These are phyloP conservation scores for Liodrosophila aerea DNA, from an alignment of 2,888 invertebrate genomes.

Conservation along the genomic window DNA sequence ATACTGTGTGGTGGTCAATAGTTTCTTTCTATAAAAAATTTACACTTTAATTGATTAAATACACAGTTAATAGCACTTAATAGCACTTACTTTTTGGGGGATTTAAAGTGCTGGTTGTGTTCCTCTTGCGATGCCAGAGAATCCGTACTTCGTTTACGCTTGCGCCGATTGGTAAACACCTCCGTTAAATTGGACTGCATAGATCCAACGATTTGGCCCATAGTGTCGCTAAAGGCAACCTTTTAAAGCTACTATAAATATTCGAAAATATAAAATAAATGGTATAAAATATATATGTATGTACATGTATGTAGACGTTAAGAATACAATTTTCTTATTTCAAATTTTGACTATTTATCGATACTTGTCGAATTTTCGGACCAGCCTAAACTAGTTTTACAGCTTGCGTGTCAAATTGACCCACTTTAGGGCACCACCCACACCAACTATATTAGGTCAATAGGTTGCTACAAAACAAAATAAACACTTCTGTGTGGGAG, in stretches of 20 bases:
- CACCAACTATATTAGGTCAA: constrained; percentile 10
- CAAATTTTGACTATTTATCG: neutral
- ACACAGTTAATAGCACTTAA: too few relatives aligned
- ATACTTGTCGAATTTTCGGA: too few relatives aligned
- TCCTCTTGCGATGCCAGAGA: constrained; percentile 55
- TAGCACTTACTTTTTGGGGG: constrained; percentile 86
- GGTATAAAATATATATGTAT: neutral
- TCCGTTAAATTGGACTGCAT: constrained; percentile 82
- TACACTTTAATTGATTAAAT: neutral
- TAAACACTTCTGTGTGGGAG: too few relatives aligned
- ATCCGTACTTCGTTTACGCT: constrained; percentile 83
- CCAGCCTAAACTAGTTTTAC: constrained; percentile 9
- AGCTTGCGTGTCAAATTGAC: constrained; percentile 64
- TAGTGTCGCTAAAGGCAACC: constrained; percentile 49
- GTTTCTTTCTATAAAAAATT: constrained; percentile 83
- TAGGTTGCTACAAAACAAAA: neutral
- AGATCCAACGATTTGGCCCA: constrained; percentile 83
- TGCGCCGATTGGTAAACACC: constrained; percentile 84
- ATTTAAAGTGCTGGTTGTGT: constrained; percentile 75
- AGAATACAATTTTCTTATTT: too few relatives aligned
- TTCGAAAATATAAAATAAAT: constrained; percentile 2
- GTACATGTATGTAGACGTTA: too few relatives aligned
- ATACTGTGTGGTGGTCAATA: constrained; percentile 89
- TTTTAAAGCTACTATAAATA: neutral
- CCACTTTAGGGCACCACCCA: constrained; percentile 37